Percentiles rank a stretch among this genome's conserved stretches.
phyloP scores from a whole-genome alignment of 1,140 invertebrate genomes.

The Brachionus koreanus region DNA sequence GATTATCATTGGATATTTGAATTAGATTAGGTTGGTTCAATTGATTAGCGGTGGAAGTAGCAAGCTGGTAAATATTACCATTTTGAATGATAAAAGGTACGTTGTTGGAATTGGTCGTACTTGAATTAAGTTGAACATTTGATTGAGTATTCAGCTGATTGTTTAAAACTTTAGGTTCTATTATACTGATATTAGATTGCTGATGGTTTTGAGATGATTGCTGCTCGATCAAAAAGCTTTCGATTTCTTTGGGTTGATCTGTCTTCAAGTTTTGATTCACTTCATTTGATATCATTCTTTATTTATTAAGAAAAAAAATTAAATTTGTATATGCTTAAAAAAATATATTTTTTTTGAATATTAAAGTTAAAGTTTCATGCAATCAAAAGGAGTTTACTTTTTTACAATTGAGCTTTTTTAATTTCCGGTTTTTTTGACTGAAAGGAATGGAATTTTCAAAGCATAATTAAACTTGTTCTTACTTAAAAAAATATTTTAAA shows the following conservation, averaged over 20 bases:
- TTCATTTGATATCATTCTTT: constrained; percentile 15
- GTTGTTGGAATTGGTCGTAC: not conserved
- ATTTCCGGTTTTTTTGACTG: not conserved
- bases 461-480: not conserved
- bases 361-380: not conserved
- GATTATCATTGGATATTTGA: not conserved
- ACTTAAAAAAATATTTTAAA: not conserved
- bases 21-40: constrained; percentile 11
- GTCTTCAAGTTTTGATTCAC: not conserved
- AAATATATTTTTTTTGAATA: not conserved
- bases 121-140: not conserved
- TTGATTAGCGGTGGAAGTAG: not conserved
- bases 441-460: not conserved
- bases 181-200: not conserved
- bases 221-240: constrained; percentile 2
- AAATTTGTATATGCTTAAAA: not conserved
- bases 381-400: not conserved
- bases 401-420: not conserved
- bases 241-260: not conserved
- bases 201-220: not conserved
- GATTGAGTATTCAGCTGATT: not conserved
- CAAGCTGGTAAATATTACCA: constrained; percentile 26
- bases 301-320: not conserved
- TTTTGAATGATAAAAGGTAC: constrained; percentile 31
- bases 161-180: not conserved